Evolutionary conservation across 2,888 invertebrate genomes (phyloP).

Genomic region (Sepiola atlantica): DNA sequence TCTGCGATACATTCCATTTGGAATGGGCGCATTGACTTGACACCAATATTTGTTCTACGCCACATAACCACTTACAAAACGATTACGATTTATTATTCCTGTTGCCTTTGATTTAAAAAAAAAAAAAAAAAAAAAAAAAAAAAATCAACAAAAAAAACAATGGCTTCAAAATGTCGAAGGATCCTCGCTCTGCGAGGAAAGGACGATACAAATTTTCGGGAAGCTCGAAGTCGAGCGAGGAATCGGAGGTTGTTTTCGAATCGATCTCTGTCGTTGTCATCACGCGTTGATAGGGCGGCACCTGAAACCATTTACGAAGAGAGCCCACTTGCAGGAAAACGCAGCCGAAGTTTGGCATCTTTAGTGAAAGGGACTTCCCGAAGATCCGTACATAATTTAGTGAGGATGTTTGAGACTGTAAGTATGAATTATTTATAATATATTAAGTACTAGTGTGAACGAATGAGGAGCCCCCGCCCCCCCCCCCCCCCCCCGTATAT

Average conservation of each 20-base stretch:
- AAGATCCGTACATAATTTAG: constrained; percentile 38
- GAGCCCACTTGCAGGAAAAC: constrained; percentile 41
- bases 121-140: too few species aligned
- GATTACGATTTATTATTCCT: neutral
- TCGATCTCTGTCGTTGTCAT: constrained; percentile 43
- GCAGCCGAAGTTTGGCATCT: constrained; percentile 35
- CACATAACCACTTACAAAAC: neutral
- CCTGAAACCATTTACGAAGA: constrained; percentile 8
- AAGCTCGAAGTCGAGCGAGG: constrained; percentile 38
- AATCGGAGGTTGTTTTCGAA: constrained; percentile 35
- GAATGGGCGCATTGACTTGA: neutral
- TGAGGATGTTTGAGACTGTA: constrained; percentile 42
- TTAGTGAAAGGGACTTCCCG: constrained; percentile 35
- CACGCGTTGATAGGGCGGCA: neutral
- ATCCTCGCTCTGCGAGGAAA: neutral
- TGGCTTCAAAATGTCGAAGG: constrained; percentile 45
- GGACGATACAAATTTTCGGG: constrained; percentile 33
- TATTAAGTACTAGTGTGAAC: neutral
- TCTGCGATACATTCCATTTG: neutral
- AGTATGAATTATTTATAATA: constrained; percentile 40
- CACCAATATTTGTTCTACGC: neutral
- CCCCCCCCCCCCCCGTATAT: neutral
- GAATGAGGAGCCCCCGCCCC: neutral
- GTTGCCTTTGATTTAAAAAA: neutral
- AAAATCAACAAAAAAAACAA: neutral